Base-by-base conservation (phyloP, 2,113 vertebrate species). In the Todiramphus saurophagus region DNA sequence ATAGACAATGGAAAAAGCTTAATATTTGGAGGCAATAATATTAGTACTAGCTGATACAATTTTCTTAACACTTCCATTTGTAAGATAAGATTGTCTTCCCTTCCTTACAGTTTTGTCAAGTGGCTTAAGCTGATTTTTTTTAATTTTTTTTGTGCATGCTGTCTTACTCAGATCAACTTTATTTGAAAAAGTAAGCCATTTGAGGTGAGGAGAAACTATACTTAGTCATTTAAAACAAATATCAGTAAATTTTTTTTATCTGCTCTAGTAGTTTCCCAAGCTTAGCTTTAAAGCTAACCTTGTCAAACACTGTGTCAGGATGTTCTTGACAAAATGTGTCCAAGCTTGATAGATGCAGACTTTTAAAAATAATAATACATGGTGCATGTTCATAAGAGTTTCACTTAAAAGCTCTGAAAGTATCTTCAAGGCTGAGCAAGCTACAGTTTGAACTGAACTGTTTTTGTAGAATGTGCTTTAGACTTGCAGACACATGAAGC, bases 251-350 rank as follows among this genome's bases (percentile, higher is more conserved):
- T 89, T 25, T 25, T 81, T 95, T 58, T 82, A 86, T 53, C 69
- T 96, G 35, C 10, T 94, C 43, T 73, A 64, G 35, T 87, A 74
- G 39, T 87, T 95, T 94, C 44, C 43, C 64, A 84, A 24, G 16
- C n/a, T 84, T 82, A 91, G 46, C 39, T 53, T 87, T 91, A 25
- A 50, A 81, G 56, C 67, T 89, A 82, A 89, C 69, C 55, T 89
- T 87, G 73, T 94, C 69, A 95, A 93, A 84, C 80, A 75, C 23
- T 28, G 13, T 86, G 69, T 84, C 80, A 56, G 43, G 51, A 74
- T 91, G 33, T 83, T 92, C 80, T 56, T 76, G 43, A 67, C 83
- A 75, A 94, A 89, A 91, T 89, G 76, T 96, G 64, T 64, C 77
- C 43, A 70, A 75, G 58, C 69, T 89, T 89, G 87, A 64, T 74